phyloP scores from a whole-genome alignment of 2,797 vertebrate species.

The Rhinophrynus dorsalis region DNA sequence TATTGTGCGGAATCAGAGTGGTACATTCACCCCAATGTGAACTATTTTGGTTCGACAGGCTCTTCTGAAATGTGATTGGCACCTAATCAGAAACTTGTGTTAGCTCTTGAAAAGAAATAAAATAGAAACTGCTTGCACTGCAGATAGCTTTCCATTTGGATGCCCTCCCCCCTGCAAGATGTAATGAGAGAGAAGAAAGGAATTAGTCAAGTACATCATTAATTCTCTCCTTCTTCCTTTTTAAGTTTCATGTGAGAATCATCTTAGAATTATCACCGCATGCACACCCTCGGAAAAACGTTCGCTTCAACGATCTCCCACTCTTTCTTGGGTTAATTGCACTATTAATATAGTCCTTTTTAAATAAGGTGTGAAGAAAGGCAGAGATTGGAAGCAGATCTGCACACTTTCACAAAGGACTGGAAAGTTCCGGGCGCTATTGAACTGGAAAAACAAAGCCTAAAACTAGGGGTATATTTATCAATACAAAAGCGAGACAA shows the following conservation, averaged over 20 bases:
- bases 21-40: too few relatives aligned
- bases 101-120: conserved; percentile 7
- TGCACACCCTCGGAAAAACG: conserved; percentile 28
- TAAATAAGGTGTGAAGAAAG: conserved; percentile 34
- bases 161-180: conserved; percentile 13
- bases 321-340: conserved; percentile 36
- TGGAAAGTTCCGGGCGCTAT: background rate
- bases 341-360: conserved; percentile 39
- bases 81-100: background rate
- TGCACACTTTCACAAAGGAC: conserved; percentile 4
- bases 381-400: conserved; percentile 26
- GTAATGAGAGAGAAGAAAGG: conserved; percentile 42
- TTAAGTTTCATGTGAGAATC: conserved; percentile 36
- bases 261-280: conserved; percentile 44
- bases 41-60: too few relatives aligned
- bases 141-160: conserved; percentile 37
- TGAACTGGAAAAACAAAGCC: too few relatives aligned
- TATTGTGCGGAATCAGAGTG: too few relatives aligned
- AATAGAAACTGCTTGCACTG: conserved; percentile 24
- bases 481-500: too few relatives aligned
- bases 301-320: conserved; percentile 21
- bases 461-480: too few relatives aligned
- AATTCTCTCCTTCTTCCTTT: conserved; percentile 26
- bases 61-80: conserved; percentile 7
- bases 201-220: conserved; percentile 47